A percentile compares a stretch with the other conserved stretches of the same genome.
Conservation (phyloP, 1,140 invertebrate species). For the Dysdera silvatica region DNA sequence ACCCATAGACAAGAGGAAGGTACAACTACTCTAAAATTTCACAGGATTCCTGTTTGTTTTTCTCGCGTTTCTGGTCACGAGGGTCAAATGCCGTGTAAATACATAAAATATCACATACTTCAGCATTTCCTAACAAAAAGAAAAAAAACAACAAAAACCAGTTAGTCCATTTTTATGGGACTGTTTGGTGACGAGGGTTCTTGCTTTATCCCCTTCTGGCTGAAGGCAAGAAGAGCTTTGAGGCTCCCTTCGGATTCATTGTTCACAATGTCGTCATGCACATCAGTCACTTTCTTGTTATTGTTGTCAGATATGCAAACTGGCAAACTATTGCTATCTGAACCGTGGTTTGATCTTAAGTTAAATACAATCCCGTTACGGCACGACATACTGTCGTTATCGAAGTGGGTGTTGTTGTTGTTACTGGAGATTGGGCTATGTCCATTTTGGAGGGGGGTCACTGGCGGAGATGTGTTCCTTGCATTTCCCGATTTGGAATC, state of each 20-base stretch:
- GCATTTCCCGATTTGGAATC: slow-evolving; percentile 15
- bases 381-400: slow-evolving; percentile 15
- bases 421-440: slow-evolving; percentile 21
- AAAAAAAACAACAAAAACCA: no score
- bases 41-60: no score
- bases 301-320: slow-evolving; percentile 1
- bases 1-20: no score
- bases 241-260: slow-evolving; percentile 29
- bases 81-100: slow-evolving; percentile 28
- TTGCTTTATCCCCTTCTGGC: slow-evolving; percentile 32
- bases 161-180: slow-evolving; percentile 29
- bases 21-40: no score
- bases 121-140: slow-evolving; percentile 28
- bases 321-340: slow-evolving; percentile 14
- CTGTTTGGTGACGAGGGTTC: slow-evolving; percentile 30
- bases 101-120: slow-evolving; percentile 32
- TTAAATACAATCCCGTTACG: slow-evolving; percentile 18
- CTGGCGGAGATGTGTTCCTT: slow-evolving; percentile 18
- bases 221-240: slow-evolving; percentile 31
- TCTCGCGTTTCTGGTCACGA: no score
- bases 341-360: slow-evolving; percentile 12
- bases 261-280: slow-evolving; percentile 25
- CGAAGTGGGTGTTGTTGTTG: slow-evolving; percentile 9
- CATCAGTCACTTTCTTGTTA: slow-evolving; percentile 13
- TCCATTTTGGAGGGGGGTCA: slow-evolving; percentile 26